Evolutionary conservation across 2,797 vertebrate species (phyloP).

Genomic region (Naso thynnoides): DNA sequence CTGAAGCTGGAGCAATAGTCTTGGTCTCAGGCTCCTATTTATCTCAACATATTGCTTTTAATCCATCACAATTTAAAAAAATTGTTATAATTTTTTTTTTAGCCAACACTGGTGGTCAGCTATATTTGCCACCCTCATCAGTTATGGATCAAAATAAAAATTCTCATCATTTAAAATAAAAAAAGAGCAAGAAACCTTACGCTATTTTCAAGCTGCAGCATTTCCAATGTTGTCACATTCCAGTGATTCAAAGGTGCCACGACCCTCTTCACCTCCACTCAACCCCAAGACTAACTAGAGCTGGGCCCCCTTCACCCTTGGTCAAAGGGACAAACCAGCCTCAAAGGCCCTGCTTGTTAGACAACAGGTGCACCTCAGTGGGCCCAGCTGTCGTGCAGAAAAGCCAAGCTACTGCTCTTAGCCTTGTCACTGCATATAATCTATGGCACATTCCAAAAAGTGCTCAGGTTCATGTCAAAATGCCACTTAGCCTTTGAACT

Average conservation of each 20-base stretch:
- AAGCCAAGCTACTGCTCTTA: constrained; percentile 63
- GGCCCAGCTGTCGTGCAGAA: constrained; percentile 77
- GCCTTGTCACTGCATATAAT: constrained; percentile 76
- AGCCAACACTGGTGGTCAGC: constrained; percentile 19
- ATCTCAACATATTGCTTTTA: constrained; percentile 4
- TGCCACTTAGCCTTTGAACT: constrained; percentile 58
- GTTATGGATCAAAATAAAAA: constrained; percentile 46
- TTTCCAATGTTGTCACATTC: constrained; percentile 81
- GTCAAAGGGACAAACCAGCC: constrained; percentile 69
- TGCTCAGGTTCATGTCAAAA: constrained; percentile 65
- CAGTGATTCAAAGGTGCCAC: constrained; percentile 74
- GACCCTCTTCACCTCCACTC: constrained; percentile 76
- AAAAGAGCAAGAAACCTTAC: constrained; percentile 8
- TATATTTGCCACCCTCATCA: constrained; percentile 19
- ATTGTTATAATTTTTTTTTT: too few relatives aligned
- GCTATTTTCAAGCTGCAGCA: constrained; percentile 66
- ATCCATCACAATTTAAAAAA: not conserved
- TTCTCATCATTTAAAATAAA: constrained; percentile 17
- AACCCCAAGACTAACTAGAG: constrained; percentile 83
- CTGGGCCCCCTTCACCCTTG: constrained; percentile 66
- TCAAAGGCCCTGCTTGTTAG: constrained; percentile 81
- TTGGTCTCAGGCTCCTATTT: not conserved
- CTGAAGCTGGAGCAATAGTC: not conserved
- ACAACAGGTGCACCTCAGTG: constrained; percentile 83
- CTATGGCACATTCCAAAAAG: constrained; percentile 73